Base-by-base conservation (phyloP, 2,113 vertebrate genomes). In the Toxotes jaculatrix region DNA sequence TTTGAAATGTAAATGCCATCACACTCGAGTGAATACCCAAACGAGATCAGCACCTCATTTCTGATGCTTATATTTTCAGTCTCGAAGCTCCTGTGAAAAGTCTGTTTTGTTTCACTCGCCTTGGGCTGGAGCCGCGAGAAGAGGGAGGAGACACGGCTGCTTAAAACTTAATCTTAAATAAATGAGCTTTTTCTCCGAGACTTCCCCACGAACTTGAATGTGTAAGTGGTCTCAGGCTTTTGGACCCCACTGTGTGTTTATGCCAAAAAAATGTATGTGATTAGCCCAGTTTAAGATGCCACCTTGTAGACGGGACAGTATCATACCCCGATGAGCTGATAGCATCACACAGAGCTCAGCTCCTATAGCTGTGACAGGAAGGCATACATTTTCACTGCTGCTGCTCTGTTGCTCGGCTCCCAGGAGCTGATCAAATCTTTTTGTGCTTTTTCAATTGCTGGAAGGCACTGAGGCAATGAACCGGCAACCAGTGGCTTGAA, bases 381-480 rank as follows among this genome's bases (percentile, higher is more conserved):
- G n/a, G 12, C 64, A 76, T 56, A 59, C 47, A 60, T 73, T 85
- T 70, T 55, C 76, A 77, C 67, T 53, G 38, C 72, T 14, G 74
- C 77, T 38, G 62, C 76, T 17, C 78, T 34, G 45, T 23, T 23
- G 72, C 85, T 83, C 34, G 8, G 81, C 83, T 86, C 83, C 79
- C 83, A 60, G 66, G 74, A 81, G 77, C 80, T 32, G 79, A 78
- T 88, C 71, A 77, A 67, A 71, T 79, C 74, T 70, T 49, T 77
- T 56, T 82, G 65, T 82, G 62, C 57, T 80, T 60, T 70, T 66
- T 84, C 75, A 66, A 61, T 79, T 82, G 89, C 81, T 64, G 6
- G 47, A 85, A 82, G 79, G 71, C 74, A 84, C 83, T 42, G 80
- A 88, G 88, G 80, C 83, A 86, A 73, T 66, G 85, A 82, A 80